These are phyloP conservation scores for Gadus chalcogrammus DNA, from an alignment of 2,113 vertebrate species.

Conservation along the genomic window DNA sequence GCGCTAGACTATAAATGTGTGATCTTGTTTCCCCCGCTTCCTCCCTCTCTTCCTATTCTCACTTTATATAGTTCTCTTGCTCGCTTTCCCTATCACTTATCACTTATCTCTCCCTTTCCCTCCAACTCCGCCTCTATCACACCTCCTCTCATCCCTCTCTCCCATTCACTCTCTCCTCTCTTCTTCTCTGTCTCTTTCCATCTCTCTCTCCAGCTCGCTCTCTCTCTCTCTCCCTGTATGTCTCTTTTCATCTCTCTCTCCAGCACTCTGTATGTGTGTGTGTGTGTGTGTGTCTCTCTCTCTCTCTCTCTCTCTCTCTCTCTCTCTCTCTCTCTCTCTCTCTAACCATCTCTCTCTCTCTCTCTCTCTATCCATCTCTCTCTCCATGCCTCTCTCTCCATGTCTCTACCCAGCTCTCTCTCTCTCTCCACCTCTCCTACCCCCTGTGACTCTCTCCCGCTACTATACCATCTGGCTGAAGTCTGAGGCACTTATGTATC, in stretches of 20 bases:
- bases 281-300: no score
- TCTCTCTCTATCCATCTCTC: no score
- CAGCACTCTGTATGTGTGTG: neutral
- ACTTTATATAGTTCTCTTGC: neutral
- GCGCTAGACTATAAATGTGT: no score
- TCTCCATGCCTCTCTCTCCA: no score
- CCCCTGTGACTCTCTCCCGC: neutral
- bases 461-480: conserved; percentile 60
- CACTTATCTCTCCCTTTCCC: neutral
- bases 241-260: neutral
- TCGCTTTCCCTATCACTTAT: neutral
- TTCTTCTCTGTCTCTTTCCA: neutral
- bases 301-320: no score
- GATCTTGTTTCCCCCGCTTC: neutral
- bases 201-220: neutral
- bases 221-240: neutral
- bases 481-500: conserved; percentile 61
- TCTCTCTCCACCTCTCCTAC: neutral
- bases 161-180: neutral
- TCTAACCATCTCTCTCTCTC: no score
- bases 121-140: neutral
- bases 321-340: no score
- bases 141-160: neutral
- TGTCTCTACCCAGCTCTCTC: neutral
- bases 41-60: neutral